These are phyloP conservation scores for Sinosuthora webbiana DNA, from an alignment of 2,113 vertebrate genomes.

Conservation along the genomic window DNA sequence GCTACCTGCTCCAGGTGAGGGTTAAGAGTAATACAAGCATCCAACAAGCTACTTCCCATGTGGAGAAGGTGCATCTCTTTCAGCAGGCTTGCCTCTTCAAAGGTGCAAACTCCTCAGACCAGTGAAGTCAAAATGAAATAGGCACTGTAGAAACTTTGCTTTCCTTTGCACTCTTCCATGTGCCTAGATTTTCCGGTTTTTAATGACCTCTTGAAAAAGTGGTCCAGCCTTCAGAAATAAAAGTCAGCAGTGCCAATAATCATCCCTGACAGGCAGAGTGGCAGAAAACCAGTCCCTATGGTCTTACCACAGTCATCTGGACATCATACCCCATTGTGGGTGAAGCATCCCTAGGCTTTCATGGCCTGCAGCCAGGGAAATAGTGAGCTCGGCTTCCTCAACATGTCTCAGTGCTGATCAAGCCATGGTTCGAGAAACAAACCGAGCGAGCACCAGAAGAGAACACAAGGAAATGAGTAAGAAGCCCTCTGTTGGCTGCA, in stretches of 20 bases:
- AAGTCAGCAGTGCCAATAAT: background rate
- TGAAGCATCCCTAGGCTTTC: background rate
- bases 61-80: background rate
- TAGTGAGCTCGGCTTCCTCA: background rate
- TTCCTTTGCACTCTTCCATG: background rate
- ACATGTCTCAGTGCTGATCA: background rate
- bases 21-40: background rate
- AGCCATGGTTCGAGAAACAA: fast-evolving
- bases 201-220: background rate
- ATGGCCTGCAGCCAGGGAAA: background rate
- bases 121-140: background rate
- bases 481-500: background rate
- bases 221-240: background rate
- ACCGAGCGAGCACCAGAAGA: fast-evolving
- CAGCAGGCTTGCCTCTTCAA: background rate
- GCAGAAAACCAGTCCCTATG: background rate
- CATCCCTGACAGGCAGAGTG: background rate
- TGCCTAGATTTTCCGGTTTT: background rate
- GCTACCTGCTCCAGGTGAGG: background rate
- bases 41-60: background rate
- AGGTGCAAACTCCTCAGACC: background rate
- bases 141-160: background rate
- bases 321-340: fast-evolving
- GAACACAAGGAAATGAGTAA: background rate
- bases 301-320: background rate